These are phyloP conservation scores for Polydrusus pterygomalis DNA, from an alignment of 2,888 invertebrate genomes.

Conservation along the genomic window DNA sequence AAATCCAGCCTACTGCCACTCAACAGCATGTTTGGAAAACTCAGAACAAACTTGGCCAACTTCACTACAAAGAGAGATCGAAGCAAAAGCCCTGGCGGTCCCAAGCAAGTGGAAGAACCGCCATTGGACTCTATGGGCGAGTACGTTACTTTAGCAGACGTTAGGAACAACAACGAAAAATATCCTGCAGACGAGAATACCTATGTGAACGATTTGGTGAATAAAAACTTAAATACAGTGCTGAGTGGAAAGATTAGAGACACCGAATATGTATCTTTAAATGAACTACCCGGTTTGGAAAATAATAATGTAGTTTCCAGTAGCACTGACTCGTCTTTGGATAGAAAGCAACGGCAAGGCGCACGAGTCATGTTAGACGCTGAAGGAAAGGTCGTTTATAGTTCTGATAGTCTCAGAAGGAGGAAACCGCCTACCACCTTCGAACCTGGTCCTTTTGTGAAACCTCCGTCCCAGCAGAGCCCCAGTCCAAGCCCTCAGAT, in stretches of 20 bases:
- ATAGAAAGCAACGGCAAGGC: slow-evolving; percentile 78
- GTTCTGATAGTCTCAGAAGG: slow-evolving; percentile 88
- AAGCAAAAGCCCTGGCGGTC: slow-evolving; percentile 74
- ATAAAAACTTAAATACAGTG: slow-evolving; percentile 77
- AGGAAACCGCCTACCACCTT: slow-evolving; percentile 89
- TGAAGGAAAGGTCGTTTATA: slow-evolving; percentile 91
- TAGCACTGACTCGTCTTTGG: slow-evolving; percentile 69
- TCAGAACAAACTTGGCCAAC: slow-evolving; percentile 73
- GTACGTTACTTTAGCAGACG: slow-evolving; percentile 90
- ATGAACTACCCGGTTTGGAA: slow-evolving; percentile 79
- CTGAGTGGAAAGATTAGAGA: slow-evolving; percentile 78
- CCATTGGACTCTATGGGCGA: slow-evolving; percentile 79
- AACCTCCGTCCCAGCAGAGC: slow-evolving; percentile 72
- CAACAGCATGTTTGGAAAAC: slow-evolving; percentile 83
- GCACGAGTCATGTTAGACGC: slow-evolving; percentile 89
- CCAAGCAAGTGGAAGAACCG: slow-evolving; percentile 61
- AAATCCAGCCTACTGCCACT: slow-evolving; percentile 77
- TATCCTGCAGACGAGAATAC: slow-evolving; percentile 60
- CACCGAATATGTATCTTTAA: slow-evolving; percentile 87
- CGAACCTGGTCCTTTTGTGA: slow-evolving; percentile 90
- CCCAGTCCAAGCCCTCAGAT: slow-evolving; percentile 74
- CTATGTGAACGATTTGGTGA: slow-evolving; percentile 81
- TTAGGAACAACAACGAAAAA: slow-evolving; percentile 85
- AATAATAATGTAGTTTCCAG: slow-evolving; percentile 57
- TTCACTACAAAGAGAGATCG: slow-evolving; percentile 64